A percentile compares a stretch with the other conserved stretches of the same genome.
phyloP scores from a whole-genome alignment of 23 tunicate genomes.

The Phallusia fumigata region DNA sequence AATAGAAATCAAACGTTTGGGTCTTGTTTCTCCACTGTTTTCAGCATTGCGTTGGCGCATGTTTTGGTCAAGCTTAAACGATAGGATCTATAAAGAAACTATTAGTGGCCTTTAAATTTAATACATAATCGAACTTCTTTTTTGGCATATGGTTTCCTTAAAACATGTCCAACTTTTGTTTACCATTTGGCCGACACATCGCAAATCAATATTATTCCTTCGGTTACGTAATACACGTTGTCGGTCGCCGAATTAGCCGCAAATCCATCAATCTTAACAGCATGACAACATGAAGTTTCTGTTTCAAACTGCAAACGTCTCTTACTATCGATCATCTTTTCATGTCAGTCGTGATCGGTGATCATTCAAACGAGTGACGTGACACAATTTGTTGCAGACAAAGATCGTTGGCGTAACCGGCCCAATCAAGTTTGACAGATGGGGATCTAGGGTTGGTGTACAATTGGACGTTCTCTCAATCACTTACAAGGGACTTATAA shows the following conservation, averaged over 20 bases:
- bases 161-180: too few relatives aligned
- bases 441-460: constrained; percentile 22
- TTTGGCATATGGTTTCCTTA: too few relatives aligned
- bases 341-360: neutral
- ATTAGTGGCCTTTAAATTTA: too few relatives aligned
- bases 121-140: too few relatives aligned
- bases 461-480: constrained; percentile 22
- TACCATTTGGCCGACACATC: too few relatives aligned
- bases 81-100: too few relatives aligned
- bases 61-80: too few relatives aligned
- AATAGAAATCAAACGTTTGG: too few relatives aligned
- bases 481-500: constrained; percentile 33
- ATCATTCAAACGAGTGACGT: neutral
- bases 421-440: constrained; percentile 14
- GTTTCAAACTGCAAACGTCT: neutral
- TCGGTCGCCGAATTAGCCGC: neutral
- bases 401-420: constrained; percentile 28
- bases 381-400: constrained; percentile 12
- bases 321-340: neutral
- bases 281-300: neutral
- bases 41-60: too few relatives aligned
- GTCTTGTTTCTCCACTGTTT: too few relatives aligned
- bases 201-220: too few relatives aligned
- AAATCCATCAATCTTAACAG: neutral
- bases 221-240: too few relatives aligned